A percentile compares a stretch with the other conserved stretches of the same genome.
These are phyloP conservation scores for Carterocephalus palaemon DNA, from an alignment of 2,888 invertebrate genomes.

Conservation along the genomic window DNA sequence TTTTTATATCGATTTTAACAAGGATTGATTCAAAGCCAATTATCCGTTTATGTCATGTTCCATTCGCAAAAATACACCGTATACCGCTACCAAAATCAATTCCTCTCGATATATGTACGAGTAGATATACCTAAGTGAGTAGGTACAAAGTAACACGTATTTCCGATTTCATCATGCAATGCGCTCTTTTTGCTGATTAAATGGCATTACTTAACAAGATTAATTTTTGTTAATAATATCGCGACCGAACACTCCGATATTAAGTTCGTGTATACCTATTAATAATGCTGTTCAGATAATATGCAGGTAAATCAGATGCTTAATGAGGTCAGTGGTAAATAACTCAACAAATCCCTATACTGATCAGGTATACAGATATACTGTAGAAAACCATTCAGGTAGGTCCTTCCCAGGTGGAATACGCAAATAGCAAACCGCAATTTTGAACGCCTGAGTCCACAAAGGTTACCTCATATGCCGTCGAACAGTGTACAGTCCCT, in stretches of 20 bases:
- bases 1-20: too few species aligned
- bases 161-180: slow-evolving; percentile 14
- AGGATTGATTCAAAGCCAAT: too few species aligned
- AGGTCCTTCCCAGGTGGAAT: too few species aligned
- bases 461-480: slow-evolving; percentile 1
- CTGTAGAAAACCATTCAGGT: too few species aligned
- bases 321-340: slow-evolving; percentile 21
- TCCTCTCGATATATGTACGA: slow-evolving; percentile 16
- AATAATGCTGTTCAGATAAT: slow-evolving; percentile 8
- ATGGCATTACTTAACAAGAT: slow-evolving; percentile 23
- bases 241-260: slow-evolving; percentile 15
- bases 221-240: slow-evolving; percentile 24
- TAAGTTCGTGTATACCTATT: slow-evolving; percentile 16
- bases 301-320: slow-evolving; percentile 23
- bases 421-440: not conserved
- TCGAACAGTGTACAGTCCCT: slow-evolving; percentile 10
- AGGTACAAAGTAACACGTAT: slow-evolving; percentile 6
- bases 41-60: too few species aligned
- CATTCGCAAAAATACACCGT: too few species aligned
- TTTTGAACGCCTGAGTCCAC: slow-evolving; percentile 28
- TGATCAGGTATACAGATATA: too few species aligned
- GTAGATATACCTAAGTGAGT: slow-evolving; percentile 2
- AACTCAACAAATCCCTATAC: too few species aligned
- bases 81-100: slow-evolving; percentile 3
- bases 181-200: slow-evolving; percentile 18